These are phyloP conservation scores for Eleutherodactylus coqui DNA, from an alignment of 2,797 vertebrate species.

Conservation along the genomic window DNA sequence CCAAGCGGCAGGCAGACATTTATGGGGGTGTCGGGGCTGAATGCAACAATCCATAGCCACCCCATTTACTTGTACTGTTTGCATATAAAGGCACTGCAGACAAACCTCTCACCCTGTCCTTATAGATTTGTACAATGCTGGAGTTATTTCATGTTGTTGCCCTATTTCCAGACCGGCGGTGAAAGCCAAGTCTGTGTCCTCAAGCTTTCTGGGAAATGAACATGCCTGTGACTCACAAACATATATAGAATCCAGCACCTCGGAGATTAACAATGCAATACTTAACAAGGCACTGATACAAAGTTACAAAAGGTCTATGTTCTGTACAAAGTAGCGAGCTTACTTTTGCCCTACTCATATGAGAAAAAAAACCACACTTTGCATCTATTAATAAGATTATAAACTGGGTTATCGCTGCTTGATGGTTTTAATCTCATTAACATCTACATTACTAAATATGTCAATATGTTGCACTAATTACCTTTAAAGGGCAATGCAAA, in stretches of 20 bases:
- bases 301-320: not conserved
- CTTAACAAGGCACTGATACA: not conserved
- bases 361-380: not conserved
- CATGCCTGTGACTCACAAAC: constrained; percentile 61
- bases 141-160: constrained; percentile 64
- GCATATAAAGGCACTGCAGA: not conserved
- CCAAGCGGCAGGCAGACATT: not conserved
- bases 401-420: not conserved
- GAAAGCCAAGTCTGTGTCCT: constrained; percentile 61
- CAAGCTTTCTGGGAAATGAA: constrained; percentile 66
- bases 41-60: not conserved
- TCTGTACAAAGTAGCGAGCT: not conserved
- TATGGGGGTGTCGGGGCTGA: not conserved
- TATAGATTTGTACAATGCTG: constrained; percentile 68
- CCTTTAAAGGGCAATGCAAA: constrained; percentile 2
- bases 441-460: constrained; percentile 13
- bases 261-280: not conserved
- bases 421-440: constrained; percentile 27
- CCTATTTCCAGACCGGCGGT: constrained; percentile 43
- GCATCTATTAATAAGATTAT: not conserved
- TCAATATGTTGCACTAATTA: constrained; percentile 23
- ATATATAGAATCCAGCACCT: constrained; percentile 21
- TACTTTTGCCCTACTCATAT: not conserved
- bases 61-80: not conserved
- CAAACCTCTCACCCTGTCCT: constrained; percentile 16